Percentiles rank a stretch among this genome's conserved stretches.
Evolutionary conservation across 2,888 invertebrate genomes (phyloP).

Genomic region (Phytoseiulus persimilis): DNA sequence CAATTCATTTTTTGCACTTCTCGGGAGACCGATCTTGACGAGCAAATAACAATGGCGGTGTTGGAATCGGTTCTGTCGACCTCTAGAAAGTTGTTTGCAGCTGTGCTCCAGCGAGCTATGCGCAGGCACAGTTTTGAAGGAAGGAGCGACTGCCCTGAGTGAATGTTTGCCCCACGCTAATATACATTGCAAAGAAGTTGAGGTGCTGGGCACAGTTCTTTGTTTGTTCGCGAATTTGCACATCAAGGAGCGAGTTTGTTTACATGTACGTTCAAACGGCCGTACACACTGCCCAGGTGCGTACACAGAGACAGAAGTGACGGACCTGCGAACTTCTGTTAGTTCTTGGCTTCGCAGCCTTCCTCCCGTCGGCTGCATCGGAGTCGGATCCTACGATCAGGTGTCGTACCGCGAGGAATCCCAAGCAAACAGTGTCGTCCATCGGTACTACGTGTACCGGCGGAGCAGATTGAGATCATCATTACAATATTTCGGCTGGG

Average conservation of each 20-base stretch:
- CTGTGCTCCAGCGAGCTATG: background rate
- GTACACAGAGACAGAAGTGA: background rate
- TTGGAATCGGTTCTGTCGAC: background rate
- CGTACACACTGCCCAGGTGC: background rate
- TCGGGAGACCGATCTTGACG: background rate
- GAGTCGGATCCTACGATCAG: background rate
- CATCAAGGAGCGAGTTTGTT: background rate
- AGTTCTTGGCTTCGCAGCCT: background rate
- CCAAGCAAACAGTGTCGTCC: background rate
- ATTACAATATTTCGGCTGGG: no score
- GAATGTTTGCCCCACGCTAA: background rate
- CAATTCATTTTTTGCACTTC: background rate
- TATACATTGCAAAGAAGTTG: conserved; percentile 5
- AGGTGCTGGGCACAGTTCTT: background rate
- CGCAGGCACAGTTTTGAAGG: background rate
- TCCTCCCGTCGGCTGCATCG: background rate
- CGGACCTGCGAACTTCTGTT: background rate
- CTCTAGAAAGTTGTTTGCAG: background rate
- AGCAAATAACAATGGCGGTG: background rate
- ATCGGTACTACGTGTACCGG: no score
- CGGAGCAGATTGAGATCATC: no score
- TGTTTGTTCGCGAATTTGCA: background rate
- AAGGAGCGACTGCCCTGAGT: background rate
- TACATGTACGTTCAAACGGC: background rate
- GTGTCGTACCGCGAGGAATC: background rate